Evolutionary conservation across 2,113 vertebrate species (phyloP).

Genomic region (Hiodon tergisus): DNA sequence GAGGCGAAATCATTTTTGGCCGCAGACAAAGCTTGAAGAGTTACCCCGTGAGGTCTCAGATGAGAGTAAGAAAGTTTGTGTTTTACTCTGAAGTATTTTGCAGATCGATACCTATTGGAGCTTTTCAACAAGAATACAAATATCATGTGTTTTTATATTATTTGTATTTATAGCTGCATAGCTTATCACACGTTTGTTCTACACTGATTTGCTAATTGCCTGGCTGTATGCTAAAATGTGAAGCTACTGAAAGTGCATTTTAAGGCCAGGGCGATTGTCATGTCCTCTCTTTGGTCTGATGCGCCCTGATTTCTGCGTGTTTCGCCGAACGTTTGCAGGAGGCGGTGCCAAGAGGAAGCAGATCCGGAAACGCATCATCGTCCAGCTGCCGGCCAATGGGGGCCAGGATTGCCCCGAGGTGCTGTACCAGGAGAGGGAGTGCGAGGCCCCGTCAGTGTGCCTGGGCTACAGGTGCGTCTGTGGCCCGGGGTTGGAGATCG

Average conservation of each 20-base stretch:
- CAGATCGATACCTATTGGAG: too few species aligned
- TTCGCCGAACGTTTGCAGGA: constrained; percentile 51
- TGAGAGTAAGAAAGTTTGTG: neutral
- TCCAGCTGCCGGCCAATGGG: constrained; percentile 83
- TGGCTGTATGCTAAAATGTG: too few species aligned
- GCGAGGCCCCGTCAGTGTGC: constrained; percentile 71
- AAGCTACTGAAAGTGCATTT: too few species aligned
- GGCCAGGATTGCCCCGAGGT: constrained; percentile 86
- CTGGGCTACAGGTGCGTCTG: constrained; percentile 76
- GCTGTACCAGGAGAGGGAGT: constrained; percentile 83
- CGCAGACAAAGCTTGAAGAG: neutral
- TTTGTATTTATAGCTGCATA: too few species aligned
- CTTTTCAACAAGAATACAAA: too few species aligned
- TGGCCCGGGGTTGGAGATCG: neutral
- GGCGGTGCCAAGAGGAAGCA: constrained; percentile 68
- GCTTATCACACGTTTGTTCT: too few species aligned
- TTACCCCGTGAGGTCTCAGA: neutral
- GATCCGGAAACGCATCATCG: constrained; percentile 74
- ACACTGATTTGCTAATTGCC: too few species aligned
- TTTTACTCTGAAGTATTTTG: neutral
- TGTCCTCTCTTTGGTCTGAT: neutral
- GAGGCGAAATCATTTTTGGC: neutral
- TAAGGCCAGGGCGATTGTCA: too few species aligned
- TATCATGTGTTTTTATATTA: too few species aligned
- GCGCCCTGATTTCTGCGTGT: neutral